Base-by-base conservation (phyloP, 1,140 invertebrate genomes). In the Drosophila miranda region DNA sequence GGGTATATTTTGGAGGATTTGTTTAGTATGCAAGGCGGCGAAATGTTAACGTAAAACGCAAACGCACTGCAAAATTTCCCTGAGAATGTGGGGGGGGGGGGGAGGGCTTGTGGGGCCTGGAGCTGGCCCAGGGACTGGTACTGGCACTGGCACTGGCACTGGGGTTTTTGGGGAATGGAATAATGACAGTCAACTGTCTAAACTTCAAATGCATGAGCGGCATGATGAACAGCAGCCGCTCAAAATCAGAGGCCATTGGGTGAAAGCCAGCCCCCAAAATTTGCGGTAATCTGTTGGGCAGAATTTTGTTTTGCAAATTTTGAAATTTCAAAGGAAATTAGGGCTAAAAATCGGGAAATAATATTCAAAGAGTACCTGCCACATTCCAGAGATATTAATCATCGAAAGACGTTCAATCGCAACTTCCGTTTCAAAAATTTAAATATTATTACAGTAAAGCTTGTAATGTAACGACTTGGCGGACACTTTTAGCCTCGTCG, bases 141-240 rank as follows among this genome's bases (percentile, higher is more conserved):
- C n/a, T n/a, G n/a, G n/a, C n/a, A n/a, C n/a, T 16, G 16, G 16
- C 16, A 16, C 16, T 11, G 13, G 34, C 4, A 56, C 21, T 53
- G 54, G 21, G 14, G 44, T n/a, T 30, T 19, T 19, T 19, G 19
- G 19, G 51, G 23, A 42, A 30, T 52, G 34, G 44, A 59, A 62
- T 84, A 84, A 84, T 84, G 82, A 84, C 81, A 84, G 81, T 81
- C 76, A 86, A 86, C 81, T 84, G 81, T 84, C 81, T 81, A 84
- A 84, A 84, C 81, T 84, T 81, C 64, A 69, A 78, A 68, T 84
- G 80, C 81, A 83, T 83, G 81, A 70, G 82, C 81, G 50, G 82
- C 81, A 84, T 86, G 76, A 86, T 84, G 80, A 83, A 64, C 55
- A 84, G 59, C 61, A 63, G 53, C 56, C 43, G 42, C 5, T 8